Conservation (phyloP, 2,888 invertebrate species). For the Itoplectis maculator region DNA sequence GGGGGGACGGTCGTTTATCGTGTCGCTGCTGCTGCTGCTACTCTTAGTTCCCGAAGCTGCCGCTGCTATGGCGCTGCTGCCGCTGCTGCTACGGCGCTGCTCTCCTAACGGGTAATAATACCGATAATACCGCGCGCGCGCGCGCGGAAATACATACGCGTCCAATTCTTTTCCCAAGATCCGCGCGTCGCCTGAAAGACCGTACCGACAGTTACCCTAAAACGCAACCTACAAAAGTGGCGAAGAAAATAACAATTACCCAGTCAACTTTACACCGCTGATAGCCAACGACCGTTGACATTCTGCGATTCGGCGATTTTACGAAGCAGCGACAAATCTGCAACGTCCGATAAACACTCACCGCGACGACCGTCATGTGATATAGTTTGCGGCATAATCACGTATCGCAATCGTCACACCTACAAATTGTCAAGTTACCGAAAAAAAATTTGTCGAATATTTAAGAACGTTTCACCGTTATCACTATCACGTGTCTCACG, state of each 20-base stretch:
- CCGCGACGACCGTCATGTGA: not conserved
- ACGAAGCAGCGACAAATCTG: not conserved
- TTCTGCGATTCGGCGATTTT: not conserved
- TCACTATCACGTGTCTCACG: not conserved
- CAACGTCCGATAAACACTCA: not conserved
- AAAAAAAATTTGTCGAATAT: not conserved
- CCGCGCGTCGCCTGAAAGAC: no score
- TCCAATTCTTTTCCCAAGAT: no score
- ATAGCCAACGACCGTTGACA: not conserved
- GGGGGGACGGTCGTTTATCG: no score
- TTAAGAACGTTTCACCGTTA: not conserved
- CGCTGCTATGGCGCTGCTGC: no score
- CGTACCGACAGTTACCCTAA: no score
- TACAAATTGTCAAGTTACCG: not conserved
- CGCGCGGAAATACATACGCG: no score
- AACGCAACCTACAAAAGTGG: no score
- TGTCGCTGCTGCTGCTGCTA: no score
- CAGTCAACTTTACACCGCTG: not conserved
- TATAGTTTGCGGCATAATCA: not conserved
- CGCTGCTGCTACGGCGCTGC: no score
- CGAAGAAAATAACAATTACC: constrained; percentile 8
- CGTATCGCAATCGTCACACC: not conserved
- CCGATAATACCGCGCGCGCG: no score
- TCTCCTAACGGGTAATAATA: no score
- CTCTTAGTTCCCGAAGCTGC: no score